Base-by-base conservation (phyloP, 1,140 invertebrate species). In the Armadillidium nasatum region DNA sequence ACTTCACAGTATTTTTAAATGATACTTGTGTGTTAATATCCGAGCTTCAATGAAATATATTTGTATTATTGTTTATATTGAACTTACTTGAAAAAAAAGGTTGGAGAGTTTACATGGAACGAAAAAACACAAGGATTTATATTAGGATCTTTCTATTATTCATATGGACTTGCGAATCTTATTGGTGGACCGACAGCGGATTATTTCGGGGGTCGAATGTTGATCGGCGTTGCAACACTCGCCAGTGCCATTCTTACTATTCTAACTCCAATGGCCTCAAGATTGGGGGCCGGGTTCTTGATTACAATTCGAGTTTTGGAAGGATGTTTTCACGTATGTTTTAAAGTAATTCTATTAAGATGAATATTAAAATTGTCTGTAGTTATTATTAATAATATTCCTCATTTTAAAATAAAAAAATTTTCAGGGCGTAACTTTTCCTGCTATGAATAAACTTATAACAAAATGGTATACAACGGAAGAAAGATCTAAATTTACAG, bases 241-340 rank as follows among this genome's bases (percentile, higher is more conserved):
- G 84, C 91, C 33, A 92, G 94, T 46, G 93, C 92, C 77, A 73
- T 93, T 10, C 83, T 96, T n/a, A 96, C 94, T 0, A 85, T 96
- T 9, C 83, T 95, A 0, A 94, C 93, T 0, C 95, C 94, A 3
- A 80, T 89, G 0, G 88, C 90, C 0, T 91, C 93, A 0, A 81
- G 83, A 54, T 83, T 83, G 69, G 81, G 84, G 0, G 82, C 81
- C 69, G 60, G 84, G 0, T 79, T 86, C 50, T 72, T 82, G 33
- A 74, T 83, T 50, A 77, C 78, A 9, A 72, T 83, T 13, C 76
- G 82, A n/a, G 72, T 83, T 19, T 13, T 82, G 33, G 19, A 83
- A 86, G 73, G 83, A 15, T 60, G 50, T 60, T 1, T 13, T 19
- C 11, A 60, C 2, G 50, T 60, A 60, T 60, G 19, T 60, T 15